Base-by-base conservation (phyloP, 35 echinoderm and acorn worm genomes). In the Apostichopus japonicus region DNA sequence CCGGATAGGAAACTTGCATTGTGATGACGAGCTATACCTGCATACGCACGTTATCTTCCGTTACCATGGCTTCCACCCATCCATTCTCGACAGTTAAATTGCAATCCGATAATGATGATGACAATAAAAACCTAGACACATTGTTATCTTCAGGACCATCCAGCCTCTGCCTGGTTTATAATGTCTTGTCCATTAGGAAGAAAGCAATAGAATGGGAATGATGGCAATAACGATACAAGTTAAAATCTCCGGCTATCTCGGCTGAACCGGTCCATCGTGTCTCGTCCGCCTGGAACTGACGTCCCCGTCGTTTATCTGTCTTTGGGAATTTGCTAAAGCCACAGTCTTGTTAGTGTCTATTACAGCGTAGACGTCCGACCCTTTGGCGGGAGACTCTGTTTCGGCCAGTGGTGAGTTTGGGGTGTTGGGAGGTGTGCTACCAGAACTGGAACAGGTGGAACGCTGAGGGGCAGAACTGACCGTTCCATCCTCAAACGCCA, bases 331-430 rank as follows among this genome's bases (percentile, higher is more conserved):
- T 1, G 95, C 93, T n/a, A 99, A 75, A 24, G 97, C 97, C 25
- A 91, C 90, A 22, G 97, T 99, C 91, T 93, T 93, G 58, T 99
- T 93, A 44, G 94, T 92, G 91, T 99, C 97, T 77, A 99, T 99
- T 53, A 92, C 92, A 23, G 97, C 97, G 79, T 99, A 99, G 52
- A 84, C 94, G 10, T 96, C 97, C 0, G 91, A 91, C 33, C 92
- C 91, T 75, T 92, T 79, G 24, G 54, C 90, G 2, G 94, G 91
- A 21, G 90, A 65, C 7, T 84, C 78, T 14, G 83, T 55, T n/a
- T 94, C 95, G 0, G 57, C 53, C 23, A 72, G 65, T 10, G 90
- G 72, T 22, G 92, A 90, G 21, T 80, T 92, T 21, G 97, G 97
- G 3, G 97, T 99, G 27, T 96, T 91, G 22, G 97, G 97, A 5